Base-by-base conservation (phyloP, 2,797 vertebrate species). In the Hoplostethus mediterraneus region DNA sequence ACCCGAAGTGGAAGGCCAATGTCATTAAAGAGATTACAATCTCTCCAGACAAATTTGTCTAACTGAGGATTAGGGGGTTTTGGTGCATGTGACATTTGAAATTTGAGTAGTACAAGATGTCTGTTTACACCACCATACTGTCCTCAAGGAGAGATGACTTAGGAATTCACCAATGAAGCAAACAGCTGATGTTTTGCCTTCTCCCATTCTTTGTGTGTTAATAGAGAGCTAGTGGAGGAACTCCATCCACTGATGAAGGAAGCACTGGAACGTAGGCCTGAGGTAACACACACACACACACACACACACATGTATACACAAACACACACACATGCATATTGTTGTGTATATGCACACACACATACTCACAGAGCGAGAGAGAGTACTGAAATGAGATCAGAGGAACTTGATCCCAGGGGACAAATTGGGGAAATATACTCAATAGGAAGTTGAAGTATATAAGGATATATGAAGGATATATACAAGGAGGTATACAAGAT, bases 191-290 rank as follows among this genome's bases (percentile, higher is more conserved):
- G 12, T 56, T 28, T 5, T 51, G 0, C 5, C 1, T 9, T 12
- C 10, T 68, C 36, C 77, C 30, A 38, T 72, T 14, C 12, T 55
- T n/a, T 66, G 40, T 75, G 25, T 87, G 40, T 78, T 71, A 51
- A 44, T 67, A 95, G 95, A 64, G 95, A 95, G 71, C 90, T 99
- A 11, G 97, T 99, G 3, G 98, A 99, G 94, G 98, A 99, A 85
- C 97, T 99, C 63, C 97, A 99, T 81, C 98, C 98, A 3, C 80
- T 99, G 74, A 99, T 99, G 98, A 99, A 99, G 88, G 97, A 99
- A 91, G 97, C 97, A 6, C 93, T 99, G 77, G 98, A 99, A 85
- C 96, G 98, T 69, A 96, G 97, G 55, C 95, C 95, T 13, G 95
- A 95, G 95, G 95, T 95, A 82, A 82, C 16, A 65, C 38, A 45